Evolutionary conservation across 2,113 vertebrate species (phyloP), one percentile per base, ranked within the genome.

Genomic region (Rattus norvegicus): DNA sequence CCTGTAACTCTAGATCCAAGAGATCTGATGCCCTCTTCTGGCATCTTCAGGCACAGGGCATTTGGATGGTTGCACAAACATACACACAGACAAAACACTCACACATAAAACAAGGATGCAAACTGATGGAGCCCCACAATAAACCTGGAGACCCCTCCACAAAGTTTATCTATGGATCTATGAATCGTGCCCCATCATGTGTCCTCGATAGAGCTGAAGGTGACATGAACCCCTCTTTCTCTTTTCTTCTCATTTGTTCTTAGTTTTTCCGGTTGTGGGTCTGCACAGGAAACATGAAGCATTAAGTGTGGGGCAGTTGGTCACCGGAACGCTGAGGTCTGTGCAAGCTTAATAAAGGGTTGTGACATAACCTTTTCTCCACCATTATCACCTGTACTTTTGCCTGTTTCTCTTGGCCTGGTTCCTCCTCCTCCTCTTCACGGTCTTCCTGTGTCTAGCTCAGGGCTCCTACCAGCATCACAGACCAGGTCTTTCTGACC

Each of bases 261-360:
- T 83, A 56, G 49, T 90, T 90, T 88, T 26, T 93, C 91, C 87
- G 59, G 30, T 43, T 77, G 80, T 61, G 16, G 93, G 28, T 86
- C 86, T 75, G 59, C 91, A 97, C 95, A 97, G 96, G 95, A 97
- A 97, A n/a, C 86, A 80, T 0, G 11, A 85, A 84, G 69, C 54
- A 88, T 80, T 89, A 91, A 59, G 91, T 95, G 88, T 96, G 91
- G 92, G 90, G 84, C 19, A 7, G 94, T 84, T 4, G 10, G 73
- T 77, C 89, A 88, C 11, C 61, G 88, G 97, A 97, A 97, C 92
- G 49, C 20, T 88, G 86, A 75, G 92, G 80, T 24, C 56, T 95
- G 22, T 79, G 86, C 54, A 91, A 24, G 88, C 92, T 86, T 92
- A 83, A 91, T 92, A 83, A 81, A 94, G 36, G 28, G 33, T 85